These are phyloP conservation scores for Geodia barretti DNA, from an alignment of 37 sponge, comb jelly and placozoan species.

Conservation along the genomic window DNA sequence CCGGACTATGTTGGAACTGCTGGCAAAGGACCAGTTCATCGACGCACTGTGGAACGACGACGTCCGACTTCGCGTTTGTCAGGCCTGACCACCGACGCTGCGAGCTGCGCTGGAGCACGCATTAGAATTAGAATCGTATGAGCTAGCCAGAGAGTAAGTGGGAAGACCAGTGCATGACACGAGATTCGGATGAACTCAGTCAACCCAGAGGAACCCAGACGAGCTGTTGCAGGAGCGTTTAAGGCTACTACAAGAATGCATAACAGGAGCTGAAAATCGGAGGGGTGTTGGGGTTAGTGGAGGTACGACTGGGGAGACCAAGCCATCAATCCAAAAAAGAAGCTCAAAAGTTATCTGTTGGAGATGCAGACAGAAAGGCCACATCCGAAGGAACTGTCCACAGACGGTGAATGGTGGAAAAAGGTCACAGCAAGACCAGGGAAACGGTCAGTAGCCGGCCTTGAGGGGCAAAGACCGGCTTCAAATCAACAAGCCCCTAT, in stretches of 20 bases:
- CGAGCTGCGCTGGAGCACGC: conserved; percentile 3
- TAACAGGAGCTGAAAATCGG: background rate
- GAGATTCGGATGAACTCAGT: background rate
- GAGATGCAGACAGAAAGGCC: conserved; percentile 26
- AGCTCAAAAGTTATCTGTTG: conserved; percentile 1
- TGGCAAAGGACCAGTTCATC: conserved; percentile 38
- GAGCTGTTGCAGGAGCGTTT: background rate
- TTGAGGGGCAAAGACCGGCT: conserved; percentile 44
- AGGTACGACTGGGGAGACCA: too few relatives aligned
- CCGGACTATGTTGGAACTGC: conserved; percentile 16
- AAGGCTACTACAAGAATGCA: background rate
- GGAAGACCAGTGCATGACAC: background rate
- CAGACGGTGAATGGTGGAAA: background rate
- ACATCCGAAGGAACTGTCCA: background rate
- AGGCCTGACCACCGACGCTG: conserved; percentile 6
- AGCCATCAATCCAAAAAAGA: background rate
- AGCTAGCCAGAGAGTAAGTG: conserved; percentile 2
- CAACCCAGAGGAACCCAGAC: background rate
- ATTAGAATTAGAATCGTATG: conserved; percentile 14
- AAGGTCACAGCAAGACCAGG: conserved; percentile 4
- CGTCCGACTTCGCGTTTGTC: background rate
- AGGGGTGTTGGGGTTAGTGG: too few relatives aligned
- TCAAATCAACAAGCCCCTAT: background rate
- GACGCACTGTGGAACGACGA: conserved; percentile 16
- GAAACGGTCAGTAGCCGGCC: conserved; percentile 41